Base-by-base conservation (phyloP, 2,113 vertebrate species). In the Corvus hawaiiensis region DNA sequence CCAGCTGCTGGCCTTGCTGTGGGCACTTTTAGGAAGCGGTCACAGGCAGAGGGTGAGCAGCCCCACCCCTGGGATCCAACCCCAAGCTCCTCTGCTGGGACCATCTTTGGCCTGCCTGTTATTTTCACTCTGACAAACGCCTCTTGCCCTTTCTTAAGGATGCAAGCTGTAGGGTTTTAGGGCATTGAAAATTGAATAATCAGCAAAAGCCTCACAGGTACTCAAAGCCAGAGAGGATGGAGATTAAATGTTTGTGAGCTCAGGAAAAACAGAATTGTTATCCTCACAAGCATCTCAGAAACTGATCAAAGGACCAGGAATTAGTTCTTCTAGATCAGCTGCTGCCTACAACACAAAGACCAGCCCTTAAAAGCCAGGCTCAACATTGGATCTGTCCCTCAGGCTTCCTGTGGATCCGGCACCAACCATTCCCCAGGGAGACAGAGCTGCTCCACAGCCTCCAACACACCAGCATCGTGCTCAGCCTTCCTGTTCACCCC, bases 381-480 rank as follows among this genome's bases (percentile, higher is more conserved):
- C 54, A 5, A 0, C 11, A 2, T 0, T 12, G 62, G 37, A 5
- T 32, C 19, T 51, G 52, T 15, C 48, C 48, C 59, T 1, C 1
- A 17, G 83, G 52, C 3, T 68, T 26, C 41, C 48, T 2, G 0
- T 1, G 46, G 73, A 4, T 41, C 46, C 10, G 80, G n/a, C 54
- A 26, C 61, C 59, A 21, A 5, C 43, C 44, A 55, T 1, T 41
- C 30, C 49, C 66, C 79, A 8, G 48, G 1, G 69, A 33, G 56
- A 6, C 74, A 30, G 62, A 63, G 83, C 71, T 24, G 75, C 52
- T 54, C 71, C 28, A 44, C 80, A 48, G 71, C 87, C 78, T 26
- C 27, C 1, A 26, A 3, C 46, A 1, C 35, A 5, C 2, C 15
- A 3, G 54, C 41, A 21, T 1, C 0, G 0, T 37, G 85, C 51